phyloP scores from a whole-genome alignment of 2,113 vertebrate genomes.

The Mus musculus region GRCm39 chr7:53926501-53927000 shows the following conservation, averaged over 20 bases:
- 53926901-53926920: not conserved
- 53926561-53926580: not conserved
- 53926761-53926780: not conserved
- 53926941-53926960: not conserved
- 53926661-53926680: not conserved
- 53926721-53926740: not conserved
- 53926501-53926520: fast-evolving
- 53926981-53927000: not conserved
- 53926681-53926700: not conserved
- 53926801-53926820: not conserved
- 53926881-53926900: not conserved
- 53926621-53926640: fast-evolving
- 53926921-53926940: no score
- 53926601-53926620: not conserved
- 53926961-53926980: not conserved
- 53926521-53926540: not conserved
- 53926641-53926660: not conserved
- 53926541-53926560: not conserved
- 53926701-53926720: not conserved
- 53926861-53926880: not conserved
- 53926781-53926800: not conserved
- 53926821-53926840: not conserved
- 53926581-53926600: not conserved
- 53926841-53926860: not conserved
- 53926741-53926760: not conserved